Conservation (phyloP, 2,113 vertebrate species). For the Albula goreensis region DNA sequence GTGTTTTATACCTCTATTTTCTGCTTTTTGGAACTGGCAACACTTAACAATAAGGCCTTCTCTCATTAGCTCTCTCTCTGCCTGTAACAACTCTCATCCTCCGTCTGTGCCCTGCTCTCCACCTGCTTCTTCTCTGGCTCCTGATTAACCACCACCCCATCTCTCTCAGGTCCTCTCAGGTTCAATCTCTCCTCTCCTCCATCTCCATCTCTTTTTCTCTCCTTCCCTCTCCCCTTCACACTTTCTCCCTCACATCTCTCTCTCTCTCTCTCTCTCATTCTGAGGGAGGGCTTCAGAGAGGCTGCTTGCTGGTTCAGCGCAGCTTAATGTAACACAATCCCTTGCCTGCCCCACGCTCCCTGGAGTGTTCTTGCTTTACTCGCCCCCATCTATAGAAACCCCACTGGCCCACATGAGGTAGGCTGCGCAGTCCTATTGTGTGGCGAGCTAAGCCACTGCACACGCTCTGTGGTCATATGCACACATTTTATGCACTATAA, state of each 20-base stretch:
- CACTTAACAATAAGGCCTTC: not conserved
- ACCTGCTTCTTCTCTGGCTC: not conserved
- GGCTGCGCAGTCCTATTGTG: not conserved
- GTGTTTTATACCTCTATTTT: not conserved
- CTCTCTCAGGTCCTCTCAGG: not conserved
- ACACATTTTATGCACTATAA: not conserved
- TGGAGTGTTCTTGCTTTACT: slow-evolving; percentile 6
- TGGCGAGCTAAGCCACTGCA: not conserved
- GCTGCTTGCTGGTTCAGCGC: slow-evolving; percentile 21
- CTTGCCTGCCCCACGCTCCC: not conserved
- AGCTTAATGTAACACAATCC: slow-evolving; percentile 7
- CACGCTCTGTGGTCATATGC: not conserved
- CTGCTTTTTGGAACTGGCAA: not conserved
- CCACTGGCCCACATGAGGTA: not conserved
- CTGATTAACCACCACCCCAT: not conserved
- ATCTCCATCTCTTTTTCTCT: not conserved
- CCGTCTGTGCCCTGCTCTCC: not conserved
- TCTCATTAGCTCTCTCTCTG: not conserved
- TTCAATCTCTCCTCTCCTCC: not conserved
- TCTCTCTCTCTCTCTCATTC: slow-evolving; percentile 22
- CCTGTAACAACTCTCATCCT: not conserved
- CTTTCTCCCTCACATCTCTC: slow-evolving; percentile 8
- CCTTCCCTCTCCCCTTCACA: not conserved
- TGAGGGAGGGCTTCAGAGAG: not conserved
- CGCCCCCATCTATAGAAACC: not conserved